These are phyloP conservation scores for Chrysotoxum bicinctum DNA, from an alignment of 2,888 invertebrate species.

Conservation along the genomic window DNA sequence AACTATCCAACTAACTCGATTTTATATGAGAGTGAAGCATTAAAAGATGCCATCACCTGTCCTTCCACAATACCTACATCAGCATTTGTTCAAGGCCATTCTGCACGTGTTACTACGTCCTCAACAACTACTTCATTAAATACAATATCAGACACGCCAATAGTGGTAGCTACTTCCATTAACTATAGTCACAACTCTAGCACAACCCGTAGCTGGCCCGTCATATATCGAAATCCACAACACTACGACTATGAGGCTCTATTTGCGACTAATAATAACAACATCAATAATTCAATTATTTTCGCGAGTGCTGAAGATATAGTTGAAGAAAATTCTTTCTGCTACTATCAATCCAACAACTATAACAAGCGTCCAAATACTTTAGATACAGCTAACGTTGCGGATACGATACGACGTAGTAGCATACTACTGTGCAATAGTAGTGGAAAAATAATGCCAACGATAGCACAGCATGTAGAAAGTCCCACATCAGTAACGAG, in stretches of 20 bases:
- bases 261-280: constrained; percentile 75
- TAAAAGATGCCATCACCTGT: constrained; percentile 69
- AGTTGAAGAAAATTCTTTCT: constrained; percentile 27
- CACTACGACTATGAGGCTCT: constrained; percentile 81
- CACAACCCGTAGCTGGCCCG: constrained; percentile 81
- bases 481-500: constrained; percentile 78
- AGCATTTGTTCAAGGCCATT: constrained; percentile 52
- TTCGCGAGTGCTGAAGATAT: constrained; percentile 70
- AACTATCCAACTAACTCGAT: constrained; percentile 16
- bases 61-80: constrained; percentile 58
- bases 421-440: constrained; percentile 79
- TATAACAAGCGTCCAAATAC: constrained; percentile 62
- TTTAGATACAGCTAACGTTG: constrained; percentile 64
- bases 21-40: constrained; percentile 35
- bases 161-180: constrained; percentile 71
- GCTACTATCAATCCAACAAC: constrained; percentile 46
- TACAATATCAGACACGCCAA: constrained; percentile 27
- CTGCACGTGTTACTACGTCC: constrained; percentile 65
- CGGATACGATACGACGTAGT: constrained; percentile 76
- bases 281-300: constrained; percentile 73
- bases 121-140: constrained; percentile 49
- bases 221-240: constrained; percentile 81
- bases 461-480: constrained; percentile 74
- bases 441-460: constrained; percentile 79
- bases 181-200: constrained; percentile 80